Conservation (phyloP, 2,888 invertebrate species). For the Pseudococcus jackbeardsleyi region DNA sequence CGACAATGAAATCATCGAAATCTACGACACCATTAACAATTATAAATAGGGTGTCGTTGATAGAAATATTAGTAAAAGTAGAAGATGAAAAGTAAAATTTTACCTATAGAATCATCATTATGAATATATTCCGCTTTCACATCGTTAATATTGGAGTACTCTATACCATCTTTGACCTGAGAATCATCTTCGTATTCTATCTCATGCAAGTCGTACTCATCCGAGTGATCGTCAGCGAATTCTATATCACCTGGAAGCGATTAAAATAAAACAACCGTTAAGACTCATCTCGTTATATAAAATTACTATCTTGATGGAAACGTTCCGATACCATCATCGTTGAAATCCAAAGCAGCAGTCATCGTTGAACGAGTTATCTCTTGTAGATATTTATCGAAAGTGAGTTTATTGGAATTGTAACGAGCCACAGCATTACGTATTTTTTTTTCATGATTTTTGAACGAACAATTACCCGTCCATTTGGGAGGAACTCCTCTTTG, state of each 20-base stretch:
- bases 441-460: constrained; percentile 55
- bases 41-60: not conserved
- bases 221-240: constrained; percentile 38
- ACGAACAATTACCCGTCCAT: constrained; percentile 55
- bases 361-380: not conserved
- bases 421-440: constrained; percentile 16
- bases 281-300: too few species aligned
- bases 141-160: not conserved
- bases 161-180: not conserved
- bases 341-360: constrained; percentile 5
- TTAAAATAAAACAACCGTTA: not conserved
- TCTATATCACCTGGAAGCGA: constrained; percentile 33
- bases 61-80: not conserved
- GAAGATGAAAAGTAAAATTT: not conserved
- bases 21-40: not conserved
- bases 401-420: not conserved
- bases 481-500: not conserved
- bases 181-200: constrained; percentile 11
- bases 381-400: not conserved
- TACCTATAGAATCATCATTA: not conserved
- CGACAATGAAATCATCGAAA: constrained; percentile 19
- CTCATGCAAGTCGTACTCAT: not conserved
- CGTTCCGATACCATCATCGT: constrained; percentile 20
- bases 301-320: not conserved
- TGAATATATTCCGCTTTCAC: constrained; percentile 7